Conservation (phyloP, 2,113 vertebrate species). For the Calyptomena viridis region DNA sequence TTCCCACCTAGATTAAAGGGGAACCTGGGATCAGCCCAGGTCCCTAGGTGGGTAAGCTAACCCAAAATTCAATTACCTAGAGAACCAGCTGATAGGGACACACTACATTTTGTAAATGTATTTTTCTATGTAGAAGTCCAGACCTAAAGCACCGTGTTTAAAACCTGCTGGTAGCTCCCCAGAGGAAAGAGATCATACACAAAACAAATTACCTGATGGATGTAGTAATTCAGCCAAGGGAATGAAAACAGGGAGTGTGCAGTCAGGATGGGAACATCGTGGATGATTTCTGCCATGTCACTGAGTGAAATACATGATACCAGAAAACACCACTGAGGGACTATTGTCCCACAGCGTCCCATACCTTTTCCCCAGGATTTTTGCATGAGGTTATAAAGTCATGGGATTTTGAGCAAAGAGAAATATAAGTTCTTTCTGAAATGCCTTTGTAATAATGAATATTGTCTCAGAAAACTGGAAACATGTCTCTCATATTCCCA, state of each 20-base stretch:
- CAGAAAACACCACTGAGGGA: neutral
- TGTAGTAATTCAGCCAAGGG: neutral
- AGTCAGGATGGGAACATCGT: neutral
- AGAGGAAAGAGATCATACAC: neutral
- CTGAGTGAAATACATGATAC: neutral
- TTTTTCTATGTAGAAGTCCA: neutral
- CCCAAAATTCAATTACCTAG: neutral
- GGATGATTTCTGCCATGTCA: neutral
- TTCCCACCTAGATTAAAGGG: neutral
- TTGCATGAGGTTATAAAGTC: neutral
- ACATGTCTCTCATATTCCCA: neutral
- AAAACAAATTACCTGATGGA: neutral
- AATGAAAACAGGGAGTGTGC: neutral
- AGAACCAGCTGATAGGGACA: neutral
- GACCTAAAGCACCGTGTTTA: neutral
- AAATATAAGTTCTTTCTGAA: conserved; percentile 14
- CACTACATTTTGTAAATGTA: neutral
- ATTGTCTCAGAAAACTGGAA: neutral
- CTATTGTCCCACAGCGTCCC: neutral
- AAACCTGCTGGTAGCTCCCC: neutral
- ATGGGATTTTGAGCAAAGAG: neutral
- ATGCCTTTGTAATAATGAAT: neutral
- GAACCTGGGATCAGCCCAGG: neutral
- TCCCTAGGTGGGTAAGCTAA: neutral
- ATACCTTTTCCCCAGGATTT: neutral